These are phyloP conservation scores for Cephonodes hylas DNA, from an alignment of 2,888 invertebrate genomes.

Conservation along the genomic window DNA sequence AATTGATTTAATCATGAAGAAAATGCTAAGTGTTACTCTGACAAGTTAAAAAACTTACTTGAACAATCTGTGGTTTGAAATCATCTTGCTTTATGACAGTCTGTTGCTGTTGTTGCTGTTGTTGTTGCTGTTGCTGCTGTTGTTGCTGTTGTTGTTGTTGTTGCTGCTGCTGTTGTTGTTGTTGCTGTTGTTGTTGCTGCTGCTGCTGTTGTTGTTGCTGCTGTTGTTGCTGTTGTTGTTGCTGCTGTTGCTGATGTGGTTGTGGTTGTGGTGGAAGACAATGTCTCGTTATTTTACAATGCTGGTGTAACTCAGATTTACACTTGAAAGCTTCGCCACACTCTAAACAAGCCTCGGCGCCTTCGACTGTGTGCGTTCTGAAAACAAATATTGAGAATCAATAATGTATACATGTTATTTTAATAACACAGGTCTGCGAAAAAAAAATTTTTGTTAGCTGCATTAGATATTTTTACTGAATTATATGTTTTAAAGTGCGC, in stretches of 20 bases:
- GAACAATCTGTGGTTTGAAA: constrained; percentile 77
- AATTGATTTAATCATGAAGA: too few relatives aligned
- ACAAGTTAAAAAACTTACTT: constrained; percentile 51
- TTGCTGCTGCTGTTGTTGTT: constrained; percentile 53
- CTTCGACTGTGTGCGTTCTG: constrained; percentile 88
- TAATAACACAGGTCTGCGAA: too few relatives aligned
- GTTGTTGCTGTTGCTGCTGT: too few relatives aligned
- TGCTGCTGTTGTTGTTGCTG: constrained; percentile 57
- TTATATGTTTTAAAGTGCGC: too few relatives aligned
- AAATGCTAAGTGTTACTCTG: too few relatives aligned
- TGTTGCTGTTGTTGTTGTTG: constrained; percentile 55
- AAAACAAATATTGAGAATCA: constrained; percentile 17
- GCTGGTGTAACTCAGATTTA: constrained; percentile 85
- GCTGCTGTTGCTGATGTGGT: constrained; percentile 62
- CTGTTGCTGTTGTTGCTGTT: constrained; percentile 57
- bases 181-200: constrained; percentile 59
- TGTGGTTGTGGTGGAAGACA: constrained; percentile 48
- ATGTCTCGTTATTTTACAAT: constrained; percentile 81
- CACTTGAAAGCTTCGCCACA: constrained; percentile 89
- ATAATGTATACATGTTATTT: background rate
- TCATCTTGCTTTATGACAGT: constrained; percentile 78
- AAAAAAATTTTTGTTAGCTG: too few relatives aligned
- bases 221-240: constrained; percentile 49
- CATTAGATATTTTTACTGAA: too few relatives aligned
- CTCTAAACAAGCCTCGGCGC: constrained; percentile 86